A percentile compares a stretch with the other conserved stretches of the same genome.
phyloP scores from a whole-genome alignment of 2,888 invertebrate species.

The Imbricaverruca yamaguchii region DNA sequence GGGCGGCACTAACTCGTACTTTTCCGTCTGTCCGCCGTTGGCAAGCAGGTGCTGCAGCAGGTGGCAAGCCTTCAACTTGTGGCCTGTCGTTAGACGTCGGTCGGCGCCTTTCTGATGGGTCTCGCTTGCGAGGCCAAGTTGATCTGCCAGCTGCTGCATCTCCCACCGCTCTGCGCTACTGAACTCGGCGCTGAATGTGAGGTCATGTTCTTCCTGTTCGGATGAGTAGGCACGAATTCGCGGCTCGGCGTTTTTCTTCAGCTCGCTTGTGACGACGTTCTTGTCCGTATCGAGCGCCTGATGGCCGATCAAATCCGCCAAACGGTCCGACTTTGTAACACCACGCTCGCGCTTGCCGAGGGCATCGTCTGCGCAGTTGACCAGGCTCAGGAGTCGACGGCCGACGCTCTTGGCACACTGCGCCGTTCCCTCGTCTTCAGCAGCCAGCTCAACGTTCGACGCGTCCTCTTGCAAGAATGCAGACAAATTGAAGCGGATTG shows the following conservation, averaged over 20 bases:
- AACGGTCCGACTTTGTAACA: constrained; percentile 54
- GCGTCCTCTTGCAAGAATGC: constrained; percentile 19
- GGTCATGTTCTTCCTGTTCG: constrained; percentile 39
- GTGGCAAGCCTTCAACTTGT: constrained; percentile 44
- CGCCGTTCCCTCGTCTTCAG: neutral
- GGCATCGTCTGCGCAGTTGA: constrained; percentile 68
- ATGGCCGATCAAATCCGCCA: constrained; percentile 35
- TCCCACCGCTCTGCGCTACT: constrained; percentile 43
- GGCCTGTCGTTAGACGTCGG: constrained; percentile 48
- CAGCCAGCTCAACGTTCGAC: neutral
- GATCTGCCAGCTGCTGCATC: constrained; percentile 44
- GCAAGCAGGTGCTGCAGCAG: constrained; percentile 44
- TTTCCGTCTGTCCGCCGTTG: constrained; percentile 47
- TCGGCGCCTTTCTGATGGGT: constrained; percentile 47
- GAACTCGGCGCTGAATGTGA: constrained; percentile 44
- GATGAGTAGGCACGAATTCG: constrained; percentile 39
- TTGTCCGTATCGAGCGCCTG: constrained; percentile 26
- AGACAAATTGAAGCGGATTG: constrained; percentile 24
- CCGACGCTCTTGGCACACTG: constrained; percentile 45
- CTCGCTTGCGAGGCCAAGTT: constrained; percentile 46
- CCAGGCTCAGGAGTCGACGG: constrained; percentile 53
- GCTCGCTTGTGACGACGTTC: constrained; percentile 34
- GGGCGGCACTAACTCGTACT: constrained; percentile 41
- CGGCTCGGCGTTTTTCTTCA: constrained; percentile 36
- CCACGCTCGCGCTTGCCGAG: constrained; percentile 56